Evolutionary conservation across 2,113 vertebrate species (phyloP).

Genomic region (Perca schrenkii): DNA sequence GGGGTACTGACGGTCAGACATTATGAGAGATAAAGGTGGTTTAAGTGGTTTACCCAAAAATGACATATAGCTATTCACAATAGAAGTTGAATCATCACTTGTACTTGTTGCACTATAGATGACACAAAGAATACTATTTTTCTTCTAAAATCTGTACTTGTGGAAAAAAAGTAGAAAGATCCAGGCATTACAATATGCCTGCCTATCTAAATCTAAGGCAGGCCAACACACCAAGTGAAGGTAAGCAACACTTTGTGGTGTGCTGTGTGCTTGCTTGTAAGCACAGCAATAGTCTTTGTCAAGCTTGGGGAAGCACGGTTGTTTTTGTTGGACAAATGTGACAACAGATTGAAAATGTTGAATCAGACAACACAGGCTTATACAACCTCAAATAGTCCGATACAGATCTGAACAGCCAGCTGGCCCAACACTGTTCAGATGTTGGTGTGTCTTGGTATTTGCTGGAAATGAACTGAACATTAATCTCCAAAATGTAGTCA

Average conservation of each 20-base stretch:
- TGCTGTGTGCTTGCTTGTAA: neutral
- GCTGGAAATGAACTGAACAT: neutral
- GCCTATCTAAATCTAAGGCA: too few species aligned
- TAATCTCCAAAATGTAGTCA: neutral
- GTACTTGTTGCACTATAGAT: neutral
- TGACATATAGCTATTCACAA: neutral
- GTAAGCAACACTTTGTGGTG: neutral
- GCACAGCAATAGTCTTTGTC: neutral
- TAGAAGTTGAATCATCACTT: neutral
- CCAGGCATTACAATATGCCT: neutral
- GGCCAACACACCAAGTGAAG: neutral
- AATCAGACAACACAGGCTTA: neutral
- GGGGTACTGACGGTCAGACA: conserved; percentile 21
- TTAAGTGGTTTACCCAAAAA: neutral
- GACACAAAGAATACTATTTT: neutral
- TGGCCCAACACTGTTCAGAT: neutral
- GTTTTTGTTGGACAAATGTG: neutral
- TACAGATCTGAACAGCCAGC: neutral
- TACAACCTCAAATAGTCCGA: neutral
- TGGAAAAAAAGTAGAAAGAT: neutral
- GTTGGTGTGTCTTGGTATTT: neutral
- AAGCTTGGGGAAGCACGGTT: neutral
- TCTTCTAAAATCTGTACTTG: neutral
- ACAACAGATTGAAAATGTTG: conserved; percentile 2
- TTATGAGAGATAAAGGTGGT: neutral